These are phyloP conservation scores for Falco cherrug DNA, from an alignment of 2,797 vertebrate species.

Conservation along the genomic window DNA sequence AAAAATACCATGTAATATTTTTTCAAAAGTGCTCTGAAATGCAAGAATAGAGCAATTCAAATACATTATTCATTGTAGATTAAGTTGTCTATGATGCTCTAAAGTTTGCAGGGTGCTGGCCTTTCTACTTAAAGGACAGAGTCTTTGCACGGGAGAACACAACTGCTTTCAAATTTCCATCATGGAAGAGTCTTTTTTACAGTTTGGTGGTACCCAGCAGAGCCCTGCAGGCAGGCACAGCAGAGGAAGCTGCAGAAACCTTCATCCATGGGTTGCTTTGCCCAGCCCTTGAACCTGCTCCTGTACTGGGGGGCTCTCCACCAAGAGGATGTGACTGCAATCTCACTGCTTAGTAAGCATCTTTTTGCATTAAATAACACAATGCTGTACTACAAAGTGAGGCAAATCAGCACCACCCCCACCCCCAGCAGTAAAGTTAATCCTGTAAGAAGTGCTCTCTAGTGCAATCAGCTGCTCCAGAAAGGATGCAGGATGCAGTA, in stretches of 20 bases:
- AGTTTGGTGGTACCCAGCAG: neutral
- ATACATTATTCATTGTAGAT: fast-evolving
- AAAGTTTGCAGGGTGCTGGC: neutral
- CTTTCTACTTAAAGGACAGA: neutral
- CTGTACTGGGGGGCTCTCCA: neutral
- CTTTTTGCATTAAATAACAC: neutral
- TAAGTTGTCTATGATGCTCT: neutral
- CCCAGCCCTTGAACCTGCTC: neutral
- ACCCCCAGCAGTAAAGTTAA: neutral
- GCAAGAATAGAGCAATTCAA: neutral
- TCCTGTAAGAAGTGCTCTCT: neutral
- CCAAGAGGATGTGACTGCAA: neutral
- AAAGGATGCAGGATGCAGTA: neutral
- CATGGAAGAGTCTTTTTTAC: neutral
- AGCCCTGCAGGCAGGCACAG: neutral
- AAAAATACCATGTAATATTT: neutral
- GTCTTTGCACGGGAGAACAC: neutral
- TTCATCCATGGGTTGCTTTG: neutral
- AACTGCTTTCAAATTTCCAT: neutral
- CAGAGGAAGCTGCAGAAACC: neutral
- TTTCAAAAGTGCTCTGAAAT: neutral
- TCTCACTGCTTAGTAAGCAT: neutral
- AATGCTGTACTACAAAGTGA: neutral
- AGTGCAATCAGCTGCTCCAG: neutral
- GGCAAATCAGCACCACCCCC: neutral